Percentiles rank a stretch among this genome's conserved stretches.
Conservation (phyloP, 2,888 invertebrate species). For the Brachyptera putata region DNA sequence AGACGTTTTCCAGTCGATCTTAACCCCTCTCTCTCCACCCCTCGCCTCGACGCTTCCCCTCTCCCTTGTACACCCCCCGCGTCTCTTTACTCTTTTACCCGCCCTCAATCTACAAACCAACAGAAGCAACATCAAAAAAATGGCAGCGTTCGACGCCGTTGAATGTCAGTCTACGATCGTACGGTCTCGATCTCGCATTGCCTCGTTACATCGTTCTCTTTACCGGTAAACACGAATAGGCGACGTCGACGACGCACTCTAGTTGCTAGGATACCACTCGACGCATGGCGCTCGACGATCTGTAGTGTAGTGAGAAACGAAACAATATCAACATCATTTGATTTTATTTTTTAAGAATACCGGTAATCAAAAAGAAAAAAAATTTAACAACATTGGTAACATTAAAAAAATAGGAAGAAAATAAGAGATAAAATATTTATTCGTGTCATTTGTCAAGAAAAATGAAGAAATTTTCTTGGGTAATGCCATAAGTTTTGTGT, state of each 20-base stretch:
- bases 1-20: conserved; percentile 32
- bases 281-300: neutral
- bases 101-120: conserved; percentile 52
- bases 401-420: no score
- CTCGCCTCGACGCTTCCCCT: conserved; percentile 36
- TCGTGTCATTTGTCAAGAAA: no score
- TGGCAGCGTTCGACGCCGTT: conserved; percentile 50
- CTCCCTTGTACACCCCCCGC: conserved; percentile 55
- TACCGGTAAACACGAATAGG: neutral
- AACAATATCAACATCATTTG: no score
- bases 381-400: no score
- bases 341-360: no score
- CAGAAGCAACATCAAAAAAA: conserved; percentile 42
- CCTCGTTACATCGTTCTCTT: neutral
- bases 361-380: no score
- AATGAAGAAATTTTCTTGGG: no score
- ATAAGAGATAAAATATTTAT: no score
- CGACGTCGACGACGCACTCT: neutral
- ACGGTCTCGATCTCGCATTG: conserved; percentile 2
- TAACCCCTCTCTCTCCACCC: conserved; percentile 36
- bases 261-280: conserved; percentile 10
- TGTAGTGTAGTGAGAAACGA: no score
- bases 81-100: conserved; percentile 44
- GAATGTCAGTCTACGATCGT: conserved; percentile 23
- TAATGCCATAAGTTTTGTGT: no score